Evolutionary conservation across 2,797 vertebrate species (phyloP), one percentile per base, ranked within the genome.

Genomic region (Enteromius afrohamiltoni): DNA sequence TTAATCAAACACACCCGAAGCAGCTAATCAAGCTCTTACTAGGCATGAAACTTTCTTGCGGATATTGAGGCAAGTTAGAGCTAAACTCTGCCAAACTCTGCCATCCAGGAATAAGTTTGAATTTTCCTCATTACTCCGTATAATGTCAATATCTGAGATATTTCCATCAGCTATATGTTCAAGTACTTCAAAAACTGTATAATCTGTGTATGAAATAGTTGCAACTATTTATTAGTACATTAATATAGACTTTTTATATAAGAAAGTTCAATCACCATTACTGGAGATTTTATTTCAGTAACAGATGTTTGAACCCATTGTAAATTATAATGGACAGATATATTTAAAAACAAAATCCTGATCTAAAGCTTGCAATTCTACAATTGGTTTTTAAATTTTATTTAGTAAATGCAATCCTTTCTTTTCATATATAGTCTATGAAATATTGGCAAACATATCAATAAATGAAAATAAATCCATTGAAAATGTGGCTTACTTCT

Each of bases 81-180:
- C 37, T 8, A 40, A 8, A 40, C 7, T 40, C 37, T 40, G 37
- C 7, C 1, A 1, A 1, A 8, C 37, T 1, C 37, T 40, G 29
- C 29, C 29, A 1, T 29, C 29, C 29, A 29, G 29, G 29, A 29
- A 29, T 29, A 2, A 40, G 40, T 42, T 42, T 42, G 40, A 1
- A 40, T 68, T 10, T 69, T 69, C 67, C 21, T 69, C 37, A 23
- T 42, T 10, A n/a, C 37, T 40, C 37, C 10, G 10, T 37, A 42
- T 42, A 42, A 64, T 64, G 17, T 69, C 21, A n/a, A 69, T 21
- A 69, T 69, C 67, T 40, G 67, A 69, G 37, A 69, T 42, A 23
- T 69, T 69, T 69, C 21, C 21, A 23, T 42, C 21, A n/a, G 21
- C 34, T 69, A 21, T 10, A 21, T 67, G 64, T n/a, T 67, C 8